Percentiles rank a stretch among this genome's conserved stretches.
These are phyloP conservation scores for Columba livia DNA, from an alignment of 2,113 vertebrate species.

Conservation along the genomic window DNA sequence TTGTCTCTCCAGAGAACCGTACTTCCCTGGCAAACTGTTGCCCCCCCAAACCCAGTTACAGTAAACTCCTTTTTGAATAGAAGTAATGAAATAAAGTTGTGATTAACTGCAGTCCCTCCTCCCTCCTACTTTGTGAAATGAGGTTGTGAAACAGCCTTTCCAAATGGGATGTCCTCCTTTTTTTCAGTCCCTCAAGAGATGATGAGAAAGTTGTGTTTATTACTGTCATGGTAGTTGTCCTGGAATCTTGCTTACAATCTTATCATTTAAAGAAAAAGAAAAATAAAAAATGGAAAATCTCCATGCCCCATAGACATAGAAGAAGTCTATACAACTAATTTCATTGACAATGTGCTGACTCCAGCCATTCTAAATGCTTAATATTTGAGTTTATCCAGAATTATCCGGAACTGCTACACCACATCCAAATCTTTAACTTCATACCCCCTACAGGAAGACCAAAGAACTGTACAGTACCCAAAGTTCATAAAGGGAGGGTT, in stretches of 20 bases:
- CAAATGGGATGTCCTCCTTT: background rate
- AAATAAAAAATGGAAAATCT: fast-evolving
- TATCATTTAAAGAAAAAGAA: background rate
- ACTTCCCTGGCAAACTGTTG: background rate
- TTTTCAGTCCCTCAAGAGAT: background rate
- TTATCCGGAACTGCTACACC: background rate
- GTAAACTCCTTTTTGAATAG: background rate
- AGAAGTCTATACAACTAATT: background rate
- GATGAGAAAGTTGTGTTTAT: background rate
- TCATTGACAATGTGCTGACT: background rate
- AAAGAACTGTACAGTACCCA: background rate
- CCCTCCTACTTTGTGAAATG: fast-evolving
- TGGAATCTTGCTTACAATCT: background rate
- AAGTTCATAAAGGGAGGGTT: background rate
- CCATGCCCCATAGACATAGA: background rate
- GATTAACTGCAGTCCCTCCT: background rate
- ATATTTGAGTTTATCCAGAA: background rate
- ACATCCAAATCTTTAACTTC: background rate
- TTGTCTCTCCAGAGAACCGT: background rate
- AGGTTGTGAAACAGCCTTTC: background rate
- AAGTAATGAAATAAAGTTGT: background rate
- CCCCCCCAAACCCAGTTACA: background rate
- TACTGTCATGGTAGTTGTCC: background rate
- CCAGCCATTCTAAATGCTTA: background rate
- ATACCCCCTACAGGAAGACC: background rate